These are phyloP conservation scores for Campaea margaritaria DNA, from an alignment of 2,888 invertebrate species.

Conservation along the genomic window DNA sequence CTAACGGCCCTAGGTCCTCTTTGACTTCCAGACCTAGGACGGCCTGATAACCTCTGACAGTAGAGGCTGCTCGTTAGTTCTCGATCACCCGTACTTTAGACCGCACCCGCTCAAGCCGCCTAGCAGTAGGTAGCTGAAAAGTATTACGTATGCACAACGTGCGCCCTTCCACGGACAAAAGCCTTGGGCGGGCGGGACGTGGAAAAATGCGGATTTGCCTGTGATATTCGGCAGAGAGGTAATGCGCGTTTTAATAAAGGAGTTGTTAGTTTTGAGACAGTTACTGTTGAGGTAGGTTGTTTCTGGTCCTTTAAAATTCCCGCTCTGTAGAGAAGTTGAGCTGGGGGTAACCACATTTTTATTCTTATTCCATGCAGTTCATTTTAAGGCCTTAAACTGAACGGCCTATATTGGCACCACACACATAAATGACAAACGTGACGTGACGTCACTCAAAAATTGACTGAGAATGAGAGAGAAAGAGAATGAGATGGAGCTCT, in stretches of 20 bases:
- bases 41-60: not conserved
- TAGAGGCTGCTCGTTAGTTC: not conserved
- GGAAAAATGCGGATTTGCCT: conserved; percentile 59
- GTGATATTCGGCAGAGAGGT: conserved; percentile 49
- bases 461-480: too few species aligned
- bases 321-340: too few species aligned
- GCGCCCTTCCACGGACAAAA: conserved; percentile 60
- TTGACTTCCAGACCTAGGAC: not conserved
- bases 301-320: not conserved
- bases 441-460: too few species aligned
- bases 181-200: conserved; percentile 49
- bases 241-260: conserved; percentile 36
- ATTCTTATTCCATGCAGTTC: too few species aligned
- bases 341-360: too few species aligned
- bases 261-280: conserved; percentile 2
- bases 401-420: too few species aligned
- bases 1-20: too few species aligned
- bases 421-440: too few species aligned
- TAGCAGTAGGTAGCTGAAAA: conserved; percentile 53
- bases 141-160: conserved; percentile 57
- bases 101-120: conserved; percentile 45
- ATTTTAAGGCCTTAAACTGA: too few species aligned
- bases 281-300: not conserved
- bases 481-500: too few species aligned
- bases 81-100: conserved; percentile 39